These are phyloP conservation scores for Tholera decimalis DNA, from an alignment of 2,888 invertebrate species.

Conservation along the genomic window DNA sequence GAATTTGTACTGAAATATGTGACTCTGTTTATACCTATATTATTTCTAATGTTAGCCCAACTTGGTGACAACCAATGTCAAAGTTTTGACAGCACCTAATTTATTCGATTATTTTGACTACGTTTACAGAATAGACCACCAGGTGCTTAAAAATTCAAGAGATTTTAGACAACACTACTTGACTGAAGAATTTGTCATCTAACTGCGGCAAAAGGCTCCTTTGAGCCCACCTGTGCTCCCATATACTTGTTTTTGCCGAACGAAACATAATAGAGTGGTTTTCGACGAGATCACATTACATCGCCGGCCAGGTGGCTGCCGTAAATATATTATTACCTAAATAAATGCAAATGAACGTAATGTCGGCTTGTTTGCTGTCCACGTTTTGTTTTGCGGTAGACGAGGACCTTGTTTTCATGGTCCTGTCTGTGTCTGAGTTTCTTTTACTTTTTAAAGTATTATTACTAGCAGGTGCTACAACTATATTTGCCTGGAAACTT, in stretches of 20 bases:
- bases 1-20: neutral
- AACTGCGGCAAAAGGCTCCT: conserved; percentile 3
- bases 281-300: conserved; percentile 83
- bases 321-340: conserved; percentile 67
- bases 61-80: neutral
- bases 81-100: neutral
- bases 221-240: conserved; percentile 63
- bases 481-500: no score
- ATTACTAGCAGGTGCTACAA: no score
- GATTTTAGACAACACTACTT: neutral
- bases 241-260: conserved; percentile 64
- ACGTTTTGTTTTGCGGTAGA: conserved; percentile 66
- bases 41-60: neutral
- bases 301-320: conserved; percentile 79
- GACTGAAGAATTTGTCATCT: conserved; percentile 13
- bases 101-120: no score
- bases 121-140: no score
- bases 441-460: conserved; percentile 2
- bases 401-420: conserved; percentile 74
- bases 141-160: neutral
- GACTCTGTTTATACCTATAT: neutral
- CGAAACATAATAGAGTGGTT: conserved; percentile 73
- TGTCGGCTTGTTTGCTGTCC: conserved; percentile 71
- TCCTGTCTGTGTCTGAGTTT: conserved; percentile 38
- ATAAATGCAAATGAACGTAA: conserved; percentile 74